Base-by-base conservation (phyloP, 2,797 vertebrate genomes). In the Danio choprae region DNA sequence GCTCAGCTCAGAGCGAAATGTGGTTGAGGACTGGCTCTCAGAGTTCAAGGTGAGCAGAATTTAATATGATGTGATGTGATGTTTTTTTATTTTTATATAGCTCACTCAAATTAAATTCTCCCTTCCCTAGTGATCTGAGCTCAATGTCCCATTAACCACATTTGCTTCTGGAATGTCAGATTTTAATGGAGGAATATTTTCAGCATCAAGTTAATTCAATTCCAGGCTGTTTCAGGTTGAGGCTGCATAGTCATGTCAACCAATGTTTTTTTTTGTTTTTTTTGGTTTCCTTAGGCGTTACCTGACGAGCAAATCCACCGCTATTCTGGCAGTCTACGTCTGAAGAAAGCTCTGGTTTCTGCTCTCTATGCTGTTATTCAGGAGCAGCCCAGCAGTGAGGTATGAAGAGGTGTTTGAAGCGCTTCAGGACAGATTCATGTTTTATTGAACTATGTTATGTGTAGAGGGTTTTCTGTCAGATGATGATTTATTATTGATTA, bases 11-110 rank as follows among this genome's bases (percentile, higher is more conserved):
- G 96, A 98, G 92, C 94, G 95, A 79, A 90, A 95, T 71, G 96
- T 98, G n/a, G 97, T 99, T 72, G 96, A 99, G 95, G 97, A 99
- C 95, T 99, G 98, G 98, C 95, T 99, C 86, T 98, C 96, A 83
- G 97, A 99, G 95, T 99, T 97, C 95, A 99, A 99, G 97, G 98
- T 99, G 90, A 92, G 73, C 2, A 53, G 44, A 8, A 40, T 18
- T 55, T 67, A 10, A 55, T 77, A 16, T 6, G n/a, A 4, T 29
- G 1, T 40, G 1, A 1, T 29, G 1, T 29, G 29, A 29, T 29
- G 29, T 29, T 29, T 29, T 29, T 29, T 29, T 1, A n/a, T 63
- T 77, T 56, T 16, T 41, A 46, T 70, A n/a, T 63, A 55, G 48
- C 74, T 64, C 43, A 18, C 18, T 64, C 53, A 77, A 67, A 68